A percentile compares a stretch with the other conserved stretches of the same genome.
Evolutionary conservation across 2,888 invertebrate genomes (phyloP).

Genomic region (Trilocha varians): DNA sequence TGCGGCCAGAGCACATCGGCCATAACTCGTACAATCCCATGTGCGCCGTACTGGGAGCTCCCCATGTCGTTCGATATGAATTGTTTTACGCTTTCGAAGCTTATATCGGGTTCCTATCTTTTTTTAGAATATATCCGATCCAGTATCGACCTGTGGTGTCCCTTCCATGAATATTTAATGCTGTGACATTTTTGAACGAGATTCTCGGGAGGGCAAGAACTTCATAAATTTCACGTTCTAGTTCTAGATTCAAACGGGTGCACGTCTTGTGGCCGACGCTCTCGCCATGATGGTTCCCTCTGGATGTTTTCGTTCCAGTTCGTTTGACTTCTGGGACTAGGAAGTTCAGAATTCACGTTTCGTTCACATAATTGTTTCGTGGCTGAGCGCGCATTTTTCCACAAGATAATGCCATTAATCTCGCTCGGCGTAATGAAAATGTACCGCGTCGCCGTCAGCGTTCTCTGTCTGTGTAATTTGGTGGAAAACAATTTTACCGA

Average conservation of each 20-base stretch:
- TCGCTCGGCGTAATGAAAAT: constrained; percentile 50
- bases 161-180: constrained; percentile 63
- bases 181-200: constrained; percentile 38
- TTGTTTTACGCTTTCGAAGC: constrained; percentile 34
- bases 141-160: constrained; percentile 40
- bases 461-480: constrained; percentile 31
- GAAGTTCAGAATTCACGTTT: constrained; percentile 21
- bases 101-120: constrained; percentile 31
- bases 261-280: constrained; percentile 36
- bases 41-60: constrained; percentile 12
- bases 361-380: constrained; percentile 49
- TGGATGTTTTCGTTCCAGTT: constrained; percentile 38
- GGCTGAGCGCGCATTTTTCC: constrained; percentile 50
- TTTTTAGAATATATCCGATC: constrained; percentile 51
- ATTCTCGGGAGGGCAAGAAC: constrained; percentile 24
- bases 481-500: constrained; percentile 37
- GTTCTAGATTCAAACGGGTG: constrained; percentile 61
- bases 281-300: constrained; percentile 33
- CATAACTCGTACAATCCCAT: constrained; percentile 22
- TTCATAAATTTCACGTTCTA: constrained; percentile 66
- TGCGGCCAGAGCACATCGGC: constrained; percentile 17
- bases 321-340: constrained; percentile 31
- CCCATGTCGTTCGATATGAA: constrained; percentile 25
- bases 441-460: constrained; percentile 32
- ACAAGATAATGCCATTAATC: constrained; percentile 60